Conservation (phyloP, 2,113 vertebrate species). For the Forbesichthys papilliferus region DNA sequence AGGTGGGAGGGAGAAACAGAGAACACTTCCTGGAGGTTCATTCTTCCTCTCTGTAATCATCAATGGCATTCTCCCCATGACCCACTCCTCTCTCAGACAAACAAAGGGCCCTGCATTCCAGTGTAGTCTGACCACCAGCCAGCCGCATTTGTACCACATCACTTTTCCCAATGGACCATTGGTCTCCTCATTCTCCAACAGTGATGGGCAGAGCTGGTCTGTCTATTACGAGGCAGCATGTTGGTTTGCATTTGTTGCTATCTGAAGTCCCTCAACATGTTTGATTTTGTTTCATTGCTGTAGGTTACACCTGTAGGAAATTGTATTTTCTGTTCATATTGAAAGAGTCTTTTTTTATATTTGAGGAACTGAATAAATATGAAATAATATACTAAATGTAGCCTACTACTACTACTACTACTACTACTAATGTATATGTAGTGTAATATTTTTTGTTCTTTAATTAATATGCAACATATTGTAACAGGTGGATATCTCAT, state of each 20-base stretch:
- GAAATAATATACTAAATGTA: neutral
- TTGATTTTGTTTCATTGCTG: neutral
- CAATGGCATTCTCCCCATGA: slow-evolving; percentile 80
- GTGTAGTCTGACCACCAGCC: slow-evolving; percentile 69
- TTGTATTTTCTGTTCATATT: neutral
- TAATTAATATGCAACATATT: neutral
- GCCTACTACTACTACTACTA: too few relatives aligned
- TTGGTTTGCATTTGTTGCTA: neutral
- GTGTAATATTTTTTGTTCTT: neutral
- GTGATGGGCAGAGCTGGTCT: slow-evolving; percentile 17
- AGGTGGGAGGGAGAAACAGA: slow-evolving; percentile 52
- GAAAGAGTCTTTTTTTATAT: neutral
- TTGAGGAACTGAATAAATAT: neutral
- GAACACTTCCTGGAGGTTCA: slow-evolving; percentile 79
- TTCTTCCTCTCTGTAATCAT: slow-evolving; percentile 80
- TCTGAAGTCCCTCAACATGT: neutral
- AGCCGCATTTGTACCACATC: slow-evolving; percentile 66
- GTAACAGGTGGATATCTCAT: slow-evolving; percentile 21
- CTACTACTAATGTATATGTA: neutral
- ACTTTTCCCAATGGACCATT: slow-evolving; percentile 63
- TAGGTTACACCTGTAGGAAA: neutral
- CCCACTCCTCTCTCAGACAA: slow-evolving; percentile 76
- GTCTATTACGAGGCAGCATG: neutral
- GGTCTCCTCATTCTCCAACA: slow-evolving; percentile 27
- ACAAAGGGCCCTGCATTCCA: slow-evolving; percentile 81